Base-by-base conservation (phyloP, 2,797 vertebrate species). In the Ataeniobius toweri region DNA sequence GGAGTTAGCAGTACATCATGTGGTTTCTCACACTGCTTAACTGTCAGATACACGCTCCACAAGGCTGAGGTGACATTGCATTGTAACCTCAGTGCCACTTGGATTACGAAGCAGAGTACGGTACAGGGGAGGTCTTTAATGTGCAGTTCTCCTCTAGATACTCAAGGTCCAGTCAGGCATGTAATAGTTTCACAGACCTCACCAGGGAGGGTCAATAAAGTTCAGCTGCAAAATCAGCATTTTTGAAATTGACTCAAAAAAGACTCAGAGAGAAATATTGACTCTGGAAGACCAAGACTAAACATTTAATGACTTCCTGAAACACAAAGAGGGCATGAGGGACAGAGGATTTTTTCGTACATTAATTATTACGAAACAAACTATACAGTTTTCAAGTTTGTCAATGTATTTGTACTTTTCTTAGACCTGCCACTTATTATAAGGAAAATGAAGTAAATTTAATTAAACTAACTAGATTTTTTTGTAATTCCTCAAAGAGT, bases 11-110 rank as follows among this genome's bases (percentile, higher is more conserved):
- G 10, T 85, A 78, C 79, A 65, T 39, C 36, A 65, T 65, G 77
- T 90, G 83, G 81, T 82, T 84, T 89, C 88, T 87, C 80, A 75
- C 73, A 73, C 76, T 59, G 74, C 81, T 74, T 81, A 81, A 91
- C 90, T 88, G 87, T 73, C 92, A 91, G 85, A 83, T 0, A 22
- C 76, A 74, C 10, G 9, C 82, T 78, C 78, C 24, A 41, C 59
- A 73, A 73, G 69, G 59, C 74, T 31, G 87, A 86, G 80, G 89
- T 86, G 77, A 86, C 71, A 50, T 77, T 79, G 86, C 78, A 79
- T 81, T 75, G 51, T 83, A 82, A 83, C 83, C 76, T 85, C 69
- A 44, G 73, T 84, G 56, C 76, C 75, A 70, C 39, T 12, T 48
- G 16, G 82, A 70, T 80, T 75, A 85, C 56, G 79, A 41, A 58